Evolutionary conservation across 92 coral and sea anemone species (phyloP).

Genomic region (Bergia puertoricense): DNA sequence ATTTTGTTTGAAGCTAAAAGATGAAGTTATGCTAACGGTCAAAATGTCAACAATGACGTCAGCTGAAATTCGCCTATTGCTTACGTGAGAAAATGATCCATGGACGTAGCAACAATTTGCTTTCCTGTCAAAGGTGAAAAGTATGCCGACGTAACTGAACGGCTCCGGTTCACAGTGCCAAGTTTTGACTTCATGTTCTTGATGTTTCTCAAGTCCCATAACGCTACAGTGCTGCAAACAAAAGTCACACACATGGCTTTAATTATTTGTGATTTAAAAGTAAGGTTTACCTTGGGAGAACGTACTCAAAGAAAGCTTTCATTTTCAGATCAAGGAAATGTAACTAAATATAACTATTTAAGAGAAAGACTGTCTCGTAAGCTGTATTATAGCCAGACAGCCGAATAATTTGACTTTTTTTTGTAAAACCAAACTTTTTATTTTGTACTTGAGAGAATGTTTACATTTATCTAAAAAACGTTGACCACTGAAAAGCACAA

Average conservation of each 20-base stretch:
- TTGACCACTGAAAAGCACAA: no score
- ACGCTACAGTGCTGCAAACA: constrained; percentile 70
- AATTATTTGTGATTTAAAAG: not conserved
- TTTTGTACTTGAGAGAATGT: no score
- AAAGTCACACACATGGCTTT: not conserved
- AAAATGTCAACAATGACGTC: no score
- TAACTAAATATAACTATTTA: not conserved
- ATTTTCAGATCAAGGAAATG: not conserved
- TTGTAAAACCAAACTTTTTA: no score
- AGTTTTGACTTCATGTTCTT: constrained; percentile 68
- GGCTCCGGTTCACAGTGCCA: constrained; percentile 55
- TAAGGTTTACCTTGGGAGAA: not conserved
- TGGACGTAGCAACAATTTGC: constrained; percentile 81
- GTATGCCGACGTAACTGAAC: constrained; percentile 83
- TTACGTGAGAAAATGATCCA: constrained; percentile 83
- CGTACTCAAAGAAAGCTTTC: not conserved
- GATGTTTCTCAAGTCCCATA: constrained; percentile 88
- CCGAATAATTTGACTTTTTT: no score
- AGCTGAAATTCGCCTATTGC: constrained; percentile 10
- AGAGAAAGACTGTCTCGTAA: no score
- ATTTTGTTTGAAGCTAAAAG: no score
- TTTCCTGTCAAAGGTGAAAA: constrained; percentile 91
- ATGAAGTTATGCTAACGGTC: no score
- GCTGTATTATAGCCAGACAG: no score
- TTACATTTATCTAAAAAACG: no score